Percentiles rank a stretch among this genome's conserved stretches.
These are phyloP conservation scores for Mactra quadrangularis DNA, from an alignment of 1,140 invertebrate genomes.

Conservation along the genomic window DNA sequence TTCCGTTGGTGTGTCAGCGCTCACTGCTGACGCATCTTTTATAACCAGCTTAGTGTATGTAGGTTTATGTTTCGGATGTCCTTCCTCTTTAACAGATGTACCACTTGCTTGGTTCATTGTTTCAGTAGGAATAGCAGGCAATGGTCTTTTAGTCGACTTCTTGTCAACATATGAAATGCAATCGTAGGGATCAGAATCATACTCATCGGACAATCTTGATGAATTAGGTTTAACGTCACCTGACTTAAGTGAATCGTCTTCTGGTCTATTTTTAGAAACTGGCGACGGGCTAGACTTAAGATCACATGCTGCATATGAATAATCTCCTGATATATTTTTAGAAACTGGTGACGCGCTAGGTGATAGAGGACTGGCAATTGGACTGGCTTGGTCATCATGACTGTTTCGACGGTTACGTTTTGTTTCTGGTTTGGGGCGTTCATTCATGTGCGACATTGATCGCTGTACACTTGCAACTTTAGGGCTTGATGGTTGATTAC, in stretches of 20 bases:
- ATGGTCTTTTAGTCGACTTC: neutral
- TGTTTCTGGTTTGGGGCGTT: too few species aligned
- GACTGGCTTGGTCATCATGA: too few species aligned
- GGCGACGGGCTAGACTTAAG: too few species aligned
- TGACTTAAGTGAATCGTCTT: neutral
- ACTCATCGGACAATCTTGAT: neutral
- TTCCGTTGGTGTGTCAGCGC: neutral
- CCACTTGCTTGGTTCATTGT: neutral
- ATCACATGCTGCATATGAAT: too few species aligned
- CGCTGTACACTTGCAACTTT: too few species aligned
- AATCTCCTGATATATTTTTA: too few species aligned
- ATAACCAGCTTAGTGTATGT: neutral
- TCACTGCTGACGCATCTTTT: neutral
- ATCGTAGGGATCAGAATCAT: neutral
- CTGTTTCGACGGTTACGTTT: too few species aligned
- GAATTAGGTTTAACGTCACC: neutral
- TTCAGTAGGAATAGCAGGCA: too few species aligned
- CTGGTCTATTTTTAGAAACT: too few species aligned
- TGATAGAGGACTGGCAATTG: too few species aligned
- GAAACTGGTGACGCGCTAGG: too few species aligned
- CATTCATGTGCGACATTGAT: too few species aligned
- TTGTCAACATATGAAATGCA: neutral
- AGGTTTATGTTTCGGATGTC: neutral
- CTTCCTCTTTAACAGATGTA: neutral
- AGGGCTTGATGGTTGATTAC: neutral